A percentile compares a stretch with the other conserved stretches of the same genome.
These are phyloP conservation scores for Speoplatyrhinus poulsoni DNA, from an alignment of 2,113 vertebrate genomes.

Conservation along the genomic window DNA sequence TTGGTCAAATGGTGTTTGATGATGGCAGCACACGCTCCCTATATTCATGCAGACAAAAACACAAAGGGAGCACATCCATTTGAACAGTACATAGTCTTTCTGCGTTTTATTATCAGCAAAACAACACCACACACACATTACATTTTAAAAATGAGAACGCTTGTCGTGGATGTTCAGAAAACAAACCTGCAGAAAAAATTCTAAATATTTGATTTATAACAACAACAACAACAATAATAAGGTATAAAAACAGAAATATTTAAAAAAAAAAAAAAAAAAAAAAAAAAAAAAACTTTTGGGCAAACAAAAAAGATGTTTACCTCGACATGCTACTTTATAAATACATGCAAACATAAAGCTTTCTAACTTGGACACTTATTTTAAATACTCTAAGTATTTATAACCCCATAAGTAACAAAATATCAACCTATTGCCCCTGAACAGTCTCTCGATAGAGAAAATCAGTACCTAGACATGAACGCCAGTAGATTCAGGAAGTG, in stretches of 20 bases:
- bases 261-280: conserved; percentile 62
- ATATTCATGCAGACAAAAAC: not conserved
- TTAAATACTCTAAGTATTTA: conserved; percentile 47
- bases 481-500: conserved; percentile 17
- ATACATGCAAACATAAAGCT: conserved; percentile 71
- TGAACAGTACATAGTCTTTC: conserved; percentile 63
- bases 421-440: conserved; percentile 58
- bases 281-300: conserved; percentile 65
- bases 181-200: conserved; percentile 53
- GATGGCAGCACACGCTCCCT: not conserved
- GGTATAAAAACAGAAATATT: conserved; percentile 67
- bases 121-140: conserved; percentile 60
- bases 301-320: conserved; percentile 51
- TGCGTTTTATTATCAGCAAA: conserved; percentile 73
- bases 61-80: conserved; percentile 8
- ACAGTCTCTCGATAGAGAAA: conserved; percentile 53
- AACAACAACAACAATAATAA: conserved; percentile 46
- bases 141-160: conserved; percentile 67
- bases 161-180: conserved; percentile 68
- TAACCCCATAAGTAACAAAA: conserved; percentile 64
- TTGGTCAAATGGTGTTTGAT: too few relatives aligned
- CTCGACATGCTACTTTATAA: conserved; percentile 66
- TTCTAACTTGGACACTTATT: conserved; percentile 56
- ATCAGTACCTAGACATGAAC: conserved; percentile 38
- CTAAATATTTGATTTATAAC: conserved; percentile 39